Conservation (phyloP, 1,140 invertebrate genomes). For the Caenorhabditis tropicalis region DNA sequence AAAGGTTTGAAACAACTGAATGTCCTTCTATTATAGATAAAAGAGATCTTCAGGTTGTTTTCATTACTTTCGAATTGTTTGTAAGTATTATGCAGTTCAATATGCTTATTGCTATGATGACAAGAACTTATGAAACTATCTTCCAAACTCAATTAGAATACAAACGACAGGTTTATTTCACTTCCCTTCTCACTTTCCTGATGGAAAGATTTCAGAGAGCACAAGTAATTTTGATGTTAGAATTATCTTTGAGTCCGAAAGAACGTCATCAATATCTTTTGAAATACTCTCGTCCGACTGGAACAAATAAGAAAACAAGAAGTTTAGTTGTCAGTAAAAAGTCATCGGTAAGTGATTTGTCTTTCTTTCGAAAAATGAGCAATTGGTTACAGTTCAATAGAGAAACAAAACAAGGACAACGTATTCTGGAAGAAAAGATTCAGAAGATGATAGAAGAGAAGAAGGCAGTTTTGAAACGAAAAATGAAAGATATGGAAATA, state of each 20-base stretch:
- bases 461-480: slow-evolving; percentile 31
- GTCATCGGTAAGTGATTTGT: background rate
- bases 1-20: slow-evolving; percentile 49
- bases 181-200: too few species aligned
- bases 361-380: background rate
- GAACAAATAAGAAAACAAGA: slow-evolving; percentile 80
- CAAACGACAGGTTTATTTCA: slow-evolving; percentile 85
- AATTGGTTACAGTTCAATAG: background rate
- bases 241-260: slow-evolving; percentile 87
- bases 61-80: slow-evolving; percentile 93
- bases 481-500: slow-evolving; percentile 30
- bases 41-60: slow-evolving; percentile 78
- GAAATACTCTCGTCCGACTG: slow-evolving; percentile 94
- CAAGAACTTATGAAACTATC: slow-evolving; percentile 94
- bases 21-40: too few species aligned
- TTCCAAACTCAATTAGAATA: slow-evolving; percentile 95
- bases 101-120: slow-evolving; percentile 99
- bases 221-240: slow-evolving; percentile 92
- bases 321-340: slow-evolving; percentile 87
- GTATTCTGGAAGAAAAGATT: background rate
- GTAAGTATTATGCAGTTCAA: slow-evolving; percentile 93
- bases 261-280: slow-evolving; percentile 84
- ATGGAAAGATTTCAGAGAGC: slow-evolving; percentile 84
- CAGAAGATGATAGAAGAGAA: slow-evolving; percentile 18
- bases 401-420: slow-evolving; percentile 6